Conservation (phyloP, 2,888 invertebrate species). For the Sclerodermus sp. region DNA sequence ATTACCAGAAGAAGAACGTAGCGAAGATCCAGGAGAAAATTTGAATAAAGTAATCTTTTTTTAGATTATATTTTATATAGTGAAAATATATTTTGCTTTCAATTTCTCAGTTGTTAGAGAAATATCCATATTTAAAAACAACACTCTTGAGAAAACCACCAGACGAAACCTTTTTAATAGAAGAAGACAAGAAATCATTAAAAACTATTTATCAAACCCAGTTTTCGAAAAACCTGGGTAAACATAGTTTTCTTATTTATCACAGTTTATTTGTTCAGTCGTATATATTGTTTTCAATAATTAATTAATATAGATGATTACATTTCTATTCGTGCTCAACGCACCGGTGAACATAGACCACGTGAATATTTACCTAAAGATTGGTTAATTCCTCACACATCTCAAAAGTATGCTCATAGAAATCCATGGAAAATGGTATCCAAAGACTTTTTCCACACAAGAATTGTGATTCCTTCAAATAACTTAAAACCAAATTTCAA, state of each 20-base stretch:
- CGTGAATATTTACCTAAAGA: conserved; percentile 28
- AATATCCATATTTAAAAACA: conserved; percentile 24
- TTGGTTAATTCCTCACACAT: conserved; percentile 40
- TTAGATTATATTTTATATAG: neutral
- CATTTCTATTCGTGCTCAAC: conserved; percentile 13
- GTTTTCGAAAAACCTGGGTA: conserved; percentile 20
- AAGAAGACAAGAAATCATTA: conserved; percentile 24
- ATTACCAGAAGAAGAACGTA: conserved; percentile 21
- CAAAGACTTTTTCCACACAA: conserved; percentile 11
- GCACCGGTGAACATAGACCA: conserved; percentile 8
- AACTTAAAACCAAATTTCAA: conserved; percentile 31
- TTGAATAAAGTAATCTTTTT: conserved; percentile 25
- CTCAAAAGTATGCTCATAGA: conserved; percentile 31
- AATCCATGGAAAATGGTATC: conserved; percentile 27
- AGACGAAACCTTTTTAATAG: conserved; percentile 30
- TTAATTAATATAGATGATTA: conserved; percentile 14
- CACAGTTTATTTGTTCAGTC: neutral
- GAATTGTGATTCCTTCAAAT: conserved; percentile 19
- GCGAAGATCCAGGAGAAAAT: conserved; percentile 28
- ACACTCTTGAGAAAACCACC: conserved; percentile 20
- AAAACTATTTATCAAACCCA: conserved; percentile 33
- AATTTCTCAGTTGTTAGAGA: conserved; percentile 16
- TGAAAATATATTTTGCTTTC: neutral
- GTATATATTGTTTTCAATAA: neutral
- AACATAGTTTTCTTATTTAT: neutral